phyloP scores from a whole-genome alignment of 2,113 vertebrate genomes.

The Plecturocebus donacophilus region DNA sequence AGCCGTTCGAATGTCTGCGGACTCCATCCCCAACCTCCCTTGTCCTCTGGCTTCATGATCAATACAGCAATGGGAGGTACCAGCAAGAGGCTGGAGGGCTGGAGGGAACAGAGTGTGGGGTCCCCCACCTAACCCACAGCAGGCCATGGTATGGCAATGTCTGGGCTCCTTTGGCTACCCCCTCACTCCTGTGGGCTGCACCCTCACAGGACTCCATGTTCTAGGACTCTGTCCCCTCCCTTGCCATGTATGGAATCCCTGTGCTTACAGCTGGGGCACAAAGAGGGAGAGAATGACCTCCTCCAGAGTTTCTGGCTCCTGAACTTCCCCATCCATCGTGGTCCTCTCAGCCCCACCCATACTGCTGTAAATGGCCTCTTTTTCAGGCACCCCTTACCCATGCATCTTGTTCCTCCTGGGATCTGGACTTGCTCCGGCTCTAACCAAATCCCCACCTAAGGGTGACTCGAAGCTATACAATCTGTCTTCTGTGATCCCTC shows the following conservation, averaged over 20 bases:
- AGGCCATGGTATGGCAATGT: fast-evolving
- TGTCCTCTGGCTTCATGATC: neutral
- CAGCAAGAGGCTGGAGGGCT: neutral
- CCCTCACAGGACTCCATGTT: neutral
- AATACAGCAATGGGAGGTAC: neutral
- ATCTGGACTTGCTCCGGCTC: neutral
- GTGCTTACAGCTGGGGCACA: neutral
- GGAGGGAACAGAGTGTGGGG: neutral
- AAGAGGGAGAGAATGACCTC: fast-evolving
- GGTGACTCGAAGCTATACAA: too few relatives aligned
- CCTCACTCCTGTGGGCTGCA: too few relatives aligned
- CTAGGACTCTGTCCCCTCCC: neutral
- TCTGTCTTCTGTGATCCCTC: neutral
- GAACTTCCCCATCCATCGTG: neutral
- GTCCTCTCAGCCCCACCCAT: neutral
- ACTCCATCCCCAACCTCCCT: fast-evolving
- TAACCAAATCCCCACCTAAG: too few relatives aligned
- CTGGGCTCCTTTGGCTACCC: too few relatives aligned
- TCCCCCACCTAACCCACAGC: too few relatives aligned
- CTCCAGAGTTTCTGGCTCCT: fast-evolving
- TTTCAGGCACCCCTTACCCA: fast-evolving
- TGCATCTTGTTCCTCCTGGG: neutral
- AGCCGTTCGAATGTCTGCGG: neutral
- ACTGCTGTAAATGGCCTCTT: neutral
- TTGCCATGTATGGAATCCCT: neutral